A percentile compares a stretch with the other conserved stretches of the same genome.
phyloP scores from a whole-genome alignment of 2,888 invertebrate species.

The Campoplex capitator region DNA sequence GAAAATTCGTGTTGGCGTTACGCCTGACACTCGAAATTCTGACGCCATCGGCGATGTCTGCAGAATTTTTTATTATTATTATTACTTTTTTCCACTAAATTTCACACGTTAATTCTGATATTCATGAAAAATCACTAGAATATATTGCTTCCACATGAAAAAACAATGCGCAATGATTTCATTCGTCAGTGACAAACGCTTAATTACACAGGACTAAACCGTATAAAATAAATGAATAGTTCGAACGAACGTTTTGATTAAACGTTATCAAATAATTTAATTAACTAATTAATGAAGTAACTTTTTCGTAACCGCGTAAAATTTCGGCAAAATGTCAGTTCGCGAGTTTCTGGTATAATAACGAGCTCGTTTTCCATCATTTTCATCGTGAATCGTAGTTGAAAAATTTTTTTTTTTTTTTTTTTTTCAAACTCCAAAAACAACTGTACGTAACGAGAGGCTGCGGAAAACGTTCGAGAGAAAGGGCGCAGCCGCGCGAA shows the following conservation, averaged over 20 bases:
- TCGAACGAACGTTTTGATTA: not conserved
- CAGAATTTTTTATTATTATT: slow-evolving; percentile 10
- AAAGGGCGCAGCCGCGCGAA: slow-evolving; percentile 13
- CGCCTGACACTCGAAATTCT: slow-evolving; percentile 8
- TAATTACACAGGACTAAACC: too few relatives aligned
- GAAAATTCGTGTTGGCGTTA: slow-evolving; percentile 45
- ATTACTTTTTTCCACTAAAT: not conserved
- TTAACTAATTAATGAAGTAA: not conserved
- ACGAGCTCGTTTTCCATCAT: not conserved
- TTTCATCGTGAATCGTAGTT: not conserved
- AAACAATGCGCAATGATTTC: not conserved
- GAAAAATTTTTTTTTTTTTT: not conserved
- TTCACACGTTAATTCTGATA: not conserved
- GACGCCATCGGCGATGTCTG: slow-evolving; percentile 9
- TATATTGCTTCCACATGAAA: not conserved
- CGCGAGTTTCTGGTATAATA: not conserved
- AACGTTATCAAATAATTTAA: not conserved
- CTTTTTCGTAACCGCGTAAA: not conserved
- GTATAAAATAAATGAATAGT: too few relatives aligned
- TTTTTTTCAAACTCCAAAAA: too few relatives aligned
- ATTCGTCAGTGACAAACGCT: too few relatives aligned
- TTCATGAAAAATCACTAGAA: not conserved
- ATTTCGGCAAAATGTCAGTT: not conserved
- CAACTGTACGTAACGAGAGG: slow-evolving; percentile 17
- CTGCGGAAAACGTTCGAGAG: not conserved